Evolutionary conservation across 2,113 vertebrate species (phyloP).

Genomic region (Carassius gibelio): DNA sequence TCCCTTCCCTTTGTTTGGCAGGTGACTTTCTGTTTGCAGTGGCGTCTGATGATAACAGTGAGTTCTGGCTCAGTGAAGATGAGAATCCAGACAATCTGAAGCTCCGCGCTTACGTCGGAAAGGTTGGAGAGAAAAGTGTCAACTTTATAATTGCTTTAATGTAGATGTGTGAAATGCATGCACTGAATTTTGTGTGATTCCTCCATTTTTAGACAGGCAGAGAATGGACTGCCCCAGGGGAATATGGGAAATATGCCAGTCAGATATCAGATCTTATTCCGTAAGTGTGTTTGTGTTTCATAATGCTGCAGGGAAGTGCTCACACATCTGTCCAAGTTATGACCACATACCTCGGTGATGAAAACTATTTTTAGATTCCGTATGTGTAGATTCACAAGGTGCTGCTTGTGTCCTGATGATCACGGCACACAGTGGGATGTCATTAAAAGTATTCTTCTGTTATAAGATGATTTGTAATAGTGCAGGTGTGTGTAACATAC

Average conservation of each 20-base stretch:
- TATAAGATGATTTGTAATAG: background rate
- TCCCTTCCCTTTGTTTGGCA: constrained; percentile 59
- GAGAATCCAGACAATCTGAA: constrained; percentile 80
- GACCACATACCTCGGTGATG: background rate
- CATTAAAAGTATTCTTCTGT: background rate
- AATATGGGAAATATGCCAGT: constrained; percentile 89
- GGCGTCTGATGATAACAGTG: constrained; percentile 90
- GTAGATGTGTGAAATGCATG: background rate
- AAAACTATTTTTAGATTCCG: background rate
- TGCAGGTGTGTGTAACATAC: background rate
- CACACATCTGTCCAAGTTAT: background rate
- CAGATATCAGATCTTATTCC: constrained; percentile 84
- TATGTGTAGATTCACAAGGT: background rate
- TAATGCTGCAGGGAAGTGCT: background rate
- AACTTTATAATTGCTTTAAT: background rate
- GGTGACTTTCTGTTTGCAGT: constrained; percentile 90
- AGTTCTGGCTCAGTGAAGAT: constrained; percentile 91
- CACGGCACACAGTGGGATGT: background rate
- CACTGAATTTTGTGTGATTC: background rate
- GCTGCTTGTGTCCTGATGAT: background rate
- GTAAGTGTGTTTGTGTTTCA: constrained; percentile 73
- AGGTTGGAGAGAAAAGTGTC: constrained; percentile 72
- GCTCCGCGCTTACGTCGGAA: constrained; percentile 86
- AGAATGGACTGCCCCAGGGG: constrained; percentile 93
- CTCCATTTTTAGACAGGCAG: constrained; percentile 79